A percentile compares a stretch with the other conserved stretches of the same genome.
Conservation (phyloP, 1,140 invertebrate genomes). For the Solenopsis fugax region DNA sequence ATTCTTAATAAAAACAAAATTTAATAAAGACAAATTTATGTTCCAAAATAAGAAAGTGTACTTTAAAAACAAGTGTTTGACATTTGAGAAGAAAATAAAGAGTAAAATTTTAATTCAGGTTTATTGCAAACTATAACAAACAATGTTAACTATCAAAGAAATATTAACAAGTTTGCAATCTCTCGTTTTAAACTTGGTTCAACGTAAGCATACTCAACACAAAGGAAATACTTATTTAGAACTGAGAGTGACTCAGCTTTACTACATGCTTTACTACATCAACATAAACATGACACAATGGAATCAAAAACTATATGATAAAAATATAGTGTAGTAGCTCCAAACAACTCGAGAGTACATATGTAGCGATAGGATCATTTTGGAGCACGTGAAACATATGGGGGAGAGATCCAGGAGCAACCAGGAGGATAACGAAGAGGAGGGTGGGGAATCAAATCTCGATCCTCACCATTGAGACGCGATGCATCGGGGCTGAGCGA, state of each 20-base stretch:
- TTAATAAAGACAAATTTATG: not conserved
- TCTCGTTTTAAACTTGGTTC: not conserved
- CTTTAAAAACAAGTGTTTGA: not conserved
- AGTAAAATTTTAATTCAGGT: not conserved
- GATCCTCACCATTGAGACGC: conserved; percentile 62
- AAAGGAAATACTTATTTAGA: not conserved
- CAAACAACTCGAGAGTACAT: conserved; percentile 12
- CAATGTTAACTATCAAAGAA: not conserved
- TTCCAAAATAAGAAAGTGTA: conserved; percentile 32
- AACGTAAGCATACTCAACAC: not conserved
- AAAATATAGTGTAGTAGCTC: not conserved
- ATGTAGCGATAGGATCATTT: not conserved
- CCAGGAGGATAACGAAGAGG: not conserved
- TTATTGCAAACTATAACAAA: conserved; percentile 4
- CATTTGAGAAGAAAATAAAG: not conserved
- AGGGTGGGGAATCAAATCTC: not conserved
- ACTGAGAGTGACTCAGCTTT: not conserved
- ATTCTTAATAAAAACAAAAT: not conserved
- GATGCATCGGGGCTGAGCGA: not conserved
- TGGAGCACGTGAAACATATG: conserved; percentile 50
- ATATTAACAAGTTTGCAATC: not conserved
- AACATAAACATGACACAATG: conserved; percentile 16
- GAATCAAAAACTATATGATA: not conserved
- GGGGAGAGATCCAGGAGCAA: not conserved
- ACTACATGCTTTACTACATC: not conserved